Conservation (phyloP, 2,888 invertebrate genomes). For the Xanthorhoe designata region DNA sequence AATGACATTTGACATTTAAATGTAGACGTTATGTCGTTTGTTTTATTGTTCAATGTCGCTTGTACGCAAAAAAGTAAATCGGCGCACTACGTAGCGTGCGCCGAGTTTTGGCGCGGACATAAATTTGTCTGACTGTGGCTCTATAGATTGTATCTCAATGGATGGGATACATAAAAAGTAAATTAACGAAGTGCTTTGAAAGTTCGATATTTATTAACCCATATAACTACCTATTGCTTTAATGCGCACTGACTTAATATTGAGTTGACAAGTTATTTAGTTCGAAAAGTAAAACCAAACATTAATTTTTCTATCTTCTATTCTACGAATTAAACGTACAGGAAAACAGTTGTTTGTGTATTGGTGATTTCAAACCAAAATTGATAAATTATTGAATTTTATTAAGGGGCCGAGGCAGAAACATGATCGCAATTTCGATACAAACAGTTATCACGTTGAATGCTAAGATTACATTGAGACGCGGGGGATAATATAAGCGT, state of each 20-base stretch:
- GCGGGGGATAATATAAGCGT: constrained; percentile 51
- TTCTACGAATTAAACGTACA: neutral
- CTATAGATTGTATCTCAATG: no score
- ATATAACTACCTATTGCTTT: neutral
- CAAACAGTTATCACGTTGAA: constrained; percentile 46
- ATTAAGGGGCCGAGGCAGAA: constrained; percentile 37
- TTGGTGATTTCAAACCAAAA: constrained; percentile 8
- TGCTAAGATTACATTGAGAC: constrained; percentile 53
- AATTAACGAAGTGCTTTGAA: constrained; percentile 3
- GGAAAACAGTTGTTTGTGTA: constrained; percentile 12
- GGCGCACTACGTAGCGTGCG: no score
- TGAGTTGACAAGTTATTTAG: neutral
- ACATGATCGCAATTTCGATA: constrained; percentile 56
- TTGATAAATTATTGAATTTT: constrained; percentile 20
- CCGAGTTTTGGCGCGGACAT: no score
- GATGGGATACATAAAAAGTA: neutral
- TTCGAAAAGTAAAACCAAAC: neutral
- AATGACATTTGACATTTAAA: no score
- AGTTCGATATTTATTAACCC: neutral
- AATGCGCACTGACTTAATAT: no score
- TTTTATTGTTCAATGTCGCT: no score
- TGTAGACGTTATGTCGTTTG: no score
- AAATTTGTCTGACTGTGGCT: no score
- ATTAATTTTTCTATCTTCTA: neutral
- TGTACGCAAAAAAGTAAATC: no score